A percentile compares a stretch with the other conserved stretches of the same genome.
Evolutionary conservation across 35 echinoderm and acorn worm species (phyloP).

Genomic region (Ophioderma brevispina): DNA sequence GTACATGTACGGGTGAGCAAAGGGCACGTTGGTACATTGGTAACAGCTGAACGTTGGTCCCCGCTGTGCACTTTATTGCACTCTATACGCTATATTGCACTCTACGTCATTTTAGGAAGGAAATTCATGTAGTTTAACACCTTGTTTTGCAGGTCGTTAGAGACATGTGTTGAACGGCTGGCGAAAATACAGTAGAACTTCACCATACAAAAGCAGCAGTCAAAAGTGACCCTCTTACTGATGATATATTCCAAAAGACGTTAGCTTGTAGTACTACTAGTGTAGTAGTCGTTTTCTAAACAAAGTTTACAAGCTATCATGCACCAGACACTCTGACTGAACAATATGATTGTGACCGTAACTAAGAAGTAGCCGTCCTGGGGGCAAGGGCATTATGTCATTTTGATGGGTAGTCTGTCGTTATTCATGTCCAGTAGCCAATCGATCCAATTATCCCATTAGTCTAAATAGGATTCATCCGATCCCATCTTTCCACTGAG

Average conservation of each 20-base stretch:
- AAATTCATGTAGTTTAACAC: background rate
- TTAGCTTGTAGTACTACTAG: background rate
- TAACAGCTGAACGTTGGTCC: background rate
- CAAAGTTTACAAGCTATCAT: background rate
- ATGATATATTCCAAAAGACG: too few species aligned
- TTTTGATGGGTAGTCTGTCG: background rate
- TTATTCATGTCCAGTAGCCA: background rate
- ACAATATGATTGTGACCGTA: too few species aligned
- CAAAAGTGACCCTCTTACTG: too few species aligned
- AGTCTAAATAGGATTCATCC: background rate
- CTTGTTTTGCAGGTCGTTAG: background rate
- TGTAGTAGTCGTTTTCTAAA: background rate
- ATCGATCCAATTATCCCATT: background rate
- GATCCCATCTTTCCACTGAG: background rate
- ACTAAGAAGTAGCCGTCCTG: background rate
- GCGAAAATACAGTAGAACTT: too few species aligned
- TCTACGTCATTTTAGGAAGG: background rate
- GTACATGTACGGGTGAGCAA: background rate
- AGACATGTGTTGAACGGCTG: too few species aligned
- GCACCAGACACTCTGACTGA: background rate
- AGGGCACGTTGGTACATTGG: background rate
- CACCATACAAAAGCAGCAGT: too few species aligned
- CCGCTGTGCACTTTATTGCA: background rate
- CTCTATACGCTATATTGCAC: background rate
- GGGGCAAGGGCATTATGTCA: background rate